Conservation (phyloP, 1,140 invertebrate genomes). For the Charaxes varanes region DNA sequence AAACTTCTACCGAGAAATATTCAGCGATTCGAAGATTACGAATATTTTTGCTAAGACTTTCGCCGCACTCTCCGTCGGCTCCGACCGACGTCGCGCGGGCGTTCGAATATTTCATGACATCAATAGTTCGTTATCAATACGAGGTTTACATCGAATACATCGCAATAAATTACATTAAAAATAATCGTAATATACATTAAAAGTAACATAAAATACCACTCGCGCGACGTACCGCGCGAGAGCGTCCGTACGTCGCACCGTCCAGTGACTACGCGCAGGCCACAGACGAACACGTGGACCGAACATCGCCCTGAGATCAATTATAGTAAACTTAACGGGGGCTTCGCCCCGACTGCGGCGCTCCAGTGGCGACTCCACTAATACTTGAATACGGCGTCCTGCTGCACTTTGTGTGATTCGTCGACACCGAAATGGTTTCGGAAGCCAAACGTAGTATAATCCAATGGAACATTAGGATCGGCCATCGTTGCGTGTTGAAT, state of each 20-base stretch:
- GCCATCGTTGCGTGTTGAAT: too few relatives aligned
- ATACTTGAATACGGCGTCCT: too few relatives aligned
- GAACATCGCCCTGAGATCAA: conserved; percentile 70
- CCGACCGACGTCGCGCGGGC: conserved; percentile 3
- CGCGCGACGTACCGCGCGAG: too few relatives aligned
- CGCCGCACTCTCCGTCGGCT: conserved; percentile 10
- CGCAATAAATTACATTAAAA: conserved; percentile 67
- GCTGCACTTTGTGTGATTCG: too few relatives aligned
- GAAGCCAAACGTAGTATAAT: too few relatives aligned
- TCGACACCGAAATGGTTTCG: too few relatives aligned
- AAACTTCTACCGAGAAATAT: conserved; percentile 25
- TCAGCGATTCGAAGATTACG: conserved; percentile 8
- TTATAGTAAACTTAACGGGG: conserved; percentile 55
- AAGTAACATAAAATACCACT: conserved; percentile 61
- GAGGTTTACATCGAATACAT: conserved; percentile 52
- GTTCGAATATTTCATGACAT: conserved; percentile 26
- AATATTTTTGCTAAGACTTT: conserved; percentile 19
- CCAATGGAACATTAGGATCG: too few relatives aligned
- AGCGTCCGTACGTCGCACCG: too few relatives aligned
- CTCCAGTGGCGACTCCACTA: conserved; percentile 36
- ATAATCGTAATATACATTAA: conserved; percentile 55
- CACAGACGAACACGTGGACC: conserved; percentile 58
- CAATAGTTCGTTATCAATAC: conserved; percentile 37
- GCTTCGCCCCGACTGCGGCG: too few relatives aligned
- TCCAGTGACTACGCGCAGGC: too few relatives aligned